Percentiles rank a stretch among this genome's conserved stretches.
Conservation (phyloP, 2,888 invertebrate genomes). For the Tribolium freemani region DNA sequence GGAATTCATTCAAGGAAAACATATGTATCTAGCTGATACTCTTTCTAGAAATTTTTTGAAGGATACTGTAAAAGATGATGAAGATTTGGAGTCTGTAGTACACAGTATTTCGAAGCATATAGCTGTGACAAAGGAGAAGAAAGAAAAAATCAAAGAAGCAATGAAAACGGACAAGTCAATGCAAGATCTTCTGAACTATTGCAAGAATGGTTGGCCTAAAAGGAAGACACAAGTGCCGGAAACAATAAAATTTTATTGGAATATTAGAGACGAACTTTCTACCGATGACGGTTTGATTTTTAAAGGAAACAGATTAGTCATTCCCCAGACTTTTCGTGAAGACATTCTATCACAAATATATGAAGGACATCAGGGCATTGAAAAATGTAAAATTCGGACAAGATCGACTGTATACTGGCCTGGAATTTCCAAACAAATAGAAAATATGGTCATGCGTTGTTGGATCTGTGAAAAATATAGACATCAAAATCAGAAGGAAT, state of each 20-base stretch:
- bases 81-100: constrained; percentile 32
- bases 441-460: constrained; percentile 8
- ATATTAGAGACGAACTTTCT: constrained; percentile 49
- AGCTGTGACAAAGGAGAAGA: constrained; percentile 46
- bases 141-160: constrained; percentile 37
- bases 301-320: constrained; percentile 46
- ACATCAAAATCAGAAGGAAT: constrained; percentile 4
- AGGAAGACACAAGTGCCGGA: constrained; percentile 23
- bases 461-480: constrained; percentile 19
- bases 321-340: constrained; percentile 41
- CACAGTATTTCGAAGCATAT: constrained; percentile 36
- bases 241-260: constrained; percentile 49
- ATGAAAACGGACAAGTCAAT: constrained; percentile 28
- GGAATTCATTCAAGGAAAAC: constrained; percentile 49
- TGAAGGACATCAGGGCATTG: constrained; percentile 34
- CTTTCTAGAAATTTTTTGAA: constrained; percentile 36
- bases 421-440: constrained; percentile 21
- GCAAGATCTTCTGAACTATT: constrained; percentile 35
- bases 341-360: constrained; percentile 23
- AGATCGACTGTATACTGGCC: constrained; percentile 33
- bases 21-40: constrained; percentile 45
- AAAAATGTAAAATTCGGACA: constrained; percentile 24
- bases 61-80: constrained; percentile 26
- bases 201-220: constrained; percentile 44
- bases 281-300: constrained; percentile 51